A percentile compares a stretch with the other conserved stretches of the same genome.
Evolutionary conservation across 2,113 vertebrate species (phyloP).

Genomic region (Alligator sinensis): DNA sequence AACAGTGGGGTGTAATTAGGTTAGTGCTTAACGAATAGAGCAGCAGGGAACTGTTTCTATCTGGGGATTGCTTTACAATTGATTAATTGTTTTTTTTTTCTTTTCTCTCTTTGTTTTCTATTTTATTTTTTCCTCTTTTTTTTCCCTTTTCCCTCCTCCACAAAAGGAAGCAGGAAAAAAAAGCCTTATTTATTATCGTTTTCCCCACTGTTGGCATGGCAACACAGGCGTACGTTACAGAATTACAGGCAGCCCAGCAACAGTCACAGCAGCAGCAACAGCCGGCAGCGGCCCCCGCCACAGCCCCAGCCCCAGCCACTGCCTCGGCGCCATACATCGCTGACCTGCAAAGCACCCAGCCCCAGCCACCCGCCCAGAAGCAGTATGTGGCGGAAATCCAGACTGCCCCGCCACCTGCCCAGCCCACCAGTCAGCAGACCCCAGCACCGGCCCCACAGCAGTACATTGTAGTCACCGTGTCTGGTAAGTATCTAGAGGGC

Average conservation of each 20-base stretch:
- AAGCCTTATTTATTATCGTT: slow-evolving; percentile 76
- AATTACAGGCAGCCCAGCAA: slow-evolving; percentile 86
- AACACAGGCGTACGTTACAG: slow-evolving; percentile 88
- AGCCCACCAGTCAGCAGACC: slow-evolving; percentile 71
- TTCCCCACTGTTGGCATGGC: slow-evolving; percentile 86
- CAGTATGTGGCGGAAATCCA: slow-evolving; percentile 85
- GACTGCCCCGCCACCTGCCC: slow-evolving; percentile 75
- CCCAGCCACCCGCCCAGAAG: slow-evolving; percentile 68
- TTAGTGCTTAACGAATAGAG: slow-evolving; percentile 7
- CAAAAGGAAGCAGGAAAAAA: slow-evolving; percentile 63
- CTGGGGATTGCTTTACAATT: slow-evolving; percentile 26
- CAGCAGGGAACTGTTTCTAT: slow-evolving; percentile 33
- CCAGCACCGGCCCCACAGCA: slow-evolving; percentile 84
- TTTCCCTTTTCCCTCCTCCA: slow-evolving; percentile 19
- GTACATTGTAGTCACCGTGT: slow-evolving; percentile 92
- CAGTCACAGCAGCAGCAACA: slow-evolving; percentile 77
- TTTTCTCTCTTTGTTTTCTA: slow-evolving; percentile 12
- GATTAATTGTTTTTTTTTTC: slow-evolving; percentile 60
- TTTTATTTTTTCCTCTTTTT: slow-evolving; percentile 54
- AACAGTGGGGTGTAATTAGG: slow-evolving; percentile 48
- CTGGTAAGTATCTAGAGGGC: slow-evolving; percentile 81
- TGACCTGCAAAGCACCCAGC: slow-evolving; percentile 74
- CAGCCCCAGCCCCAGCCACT: slow-evolving; percentile 33
- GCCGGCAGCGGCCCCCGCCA: slow-evolving; percentile 41
- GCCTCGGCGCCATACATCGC: slow-evolving; percentile 75